Evolutionary conservation across 1,140 invertebrate species (phyloP), one percentile per base, ranked within the genome.

Genomic region (Ridgeia piscesae): DNA sequence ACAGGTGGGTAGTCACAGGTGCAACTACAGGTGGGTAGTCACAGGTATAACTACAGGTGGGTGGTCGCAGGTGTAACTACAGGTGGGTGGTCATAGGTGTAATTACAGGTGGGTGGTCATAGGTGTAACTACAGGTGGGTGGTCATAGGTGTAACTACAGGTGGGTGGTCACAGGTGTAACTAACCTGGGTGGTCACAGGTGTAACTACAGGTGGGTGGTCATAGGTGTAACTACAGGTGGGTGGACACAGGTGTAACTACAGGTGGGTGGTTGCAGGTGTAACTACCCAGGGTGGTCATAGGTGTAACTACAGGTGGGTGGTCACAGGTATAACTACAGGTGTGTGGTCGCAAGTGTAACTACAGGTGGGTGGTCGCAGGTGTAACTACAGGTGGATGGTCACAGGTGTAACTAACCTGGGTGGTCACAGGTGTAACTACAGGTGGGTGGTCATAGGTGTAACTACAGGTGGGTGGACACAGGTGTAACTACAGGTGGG

Each of bases 221-320:
- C n/a, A 90, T 17, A 34, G 4, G n/a, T n/a, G n/a, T n/a, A n/a
- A 99, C 95, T 99, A 99, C 95, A 98, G 98, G 98, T 98, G n/a
- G 35, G 58, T 77, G 58, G 27, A 9, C 27, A 14, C 17, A 21
- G 0, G 2, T 77, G 58, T 14, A 77, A 9, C 27, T 77, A 4
- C 17, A 17, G 21, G 34, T 14, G 89, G 58, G 14, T 77, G 11
- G 2, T 33, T 33, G 33, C 11, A 34, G 4, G n/a, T n/a, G n/a
- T n/a, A n/a, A n/a, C n/a, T n/a, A n/a, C n/a, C n/a, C n/a, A n/a
- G n/a, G n/a, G n/a, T n/a, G n/a, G n/a, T n/a, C n/a, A n/a, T n/a
- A n/a, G n/a, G n/a, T n/a, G n/a, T n/a, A n/a, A 99, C 95, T 99
- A 99, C 95, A 98, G 98, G 98, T 98, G n/a, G 35, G 58, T 77